Percentiles rank a stretch among this genome's conserved stretches.
phyloP scores from a whole-genome alignment of 1,140 invertebrate species.

The Calephelis nemesis region DNA sequence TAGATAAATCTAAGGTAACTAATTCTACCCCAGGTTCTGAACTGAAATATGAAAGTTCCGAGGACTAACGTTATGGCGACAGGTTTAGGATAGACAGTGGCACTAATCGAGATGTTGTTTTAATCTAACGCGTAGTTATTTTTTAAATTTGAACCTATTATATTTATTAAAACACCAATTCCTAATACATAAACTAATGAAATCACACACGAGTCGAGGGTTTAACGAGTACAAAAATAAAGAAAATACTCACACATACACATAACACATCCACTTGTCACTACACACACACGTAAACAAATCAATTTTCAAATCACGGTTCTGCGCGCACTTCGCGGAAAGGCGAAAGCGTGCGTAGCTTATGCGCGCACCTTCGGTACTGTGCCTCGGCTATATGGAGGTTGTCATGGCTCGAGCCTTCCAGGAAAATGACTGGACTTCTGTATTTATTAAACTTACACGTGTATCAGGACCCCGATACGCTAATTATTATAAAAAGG shows the following conservation, averaged over 20 bases:
- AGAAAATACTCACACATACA: constrained; percentile 10
- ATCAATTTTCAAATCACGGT: constrained; percentile 13
- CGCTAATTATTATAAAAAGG: no score
- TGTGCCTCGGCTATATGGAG: not conserved
- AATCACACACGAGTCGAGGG: not conserved
- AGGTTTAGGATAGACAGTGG: no score
- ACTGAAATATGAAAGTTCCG: no score
- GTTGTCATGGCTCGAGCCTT: constrained; percentile 8
- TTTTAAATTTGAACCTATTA: not conserved
- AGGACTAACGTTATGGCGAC: no score
- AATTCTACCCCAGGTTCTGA: no score
- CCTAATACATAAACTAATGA: not conserved
- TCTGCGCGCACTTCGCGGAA: constrained; percentile 6
- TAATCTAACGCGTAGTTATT: no score
- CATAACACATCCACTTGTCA: constrained; percentile 10
- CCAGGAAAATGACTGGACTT: constrained; percentile 6
- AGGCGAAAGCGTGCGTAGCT: constrained; percentile 9
- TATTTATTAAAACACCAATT: not conserved
- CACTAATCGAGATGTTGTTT: no score
- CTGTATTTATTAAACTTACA: constrained; percentile 2
- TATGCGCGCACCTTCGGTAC: not conserved
- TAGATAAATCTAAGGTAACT: no score
- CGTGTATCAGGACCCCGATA: no score
- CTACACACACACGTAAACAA: constrained; percentile 10
- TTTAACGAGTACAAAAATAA: constrained; percentile 3